Percentiles rank a stretch among this genome's conserved stretches.
These are phyloP conservation scores for Homalodisca vitripennis DNA, from an alignment of 1,140 invertebrate species.

Conservation along the genomic window DNA sequence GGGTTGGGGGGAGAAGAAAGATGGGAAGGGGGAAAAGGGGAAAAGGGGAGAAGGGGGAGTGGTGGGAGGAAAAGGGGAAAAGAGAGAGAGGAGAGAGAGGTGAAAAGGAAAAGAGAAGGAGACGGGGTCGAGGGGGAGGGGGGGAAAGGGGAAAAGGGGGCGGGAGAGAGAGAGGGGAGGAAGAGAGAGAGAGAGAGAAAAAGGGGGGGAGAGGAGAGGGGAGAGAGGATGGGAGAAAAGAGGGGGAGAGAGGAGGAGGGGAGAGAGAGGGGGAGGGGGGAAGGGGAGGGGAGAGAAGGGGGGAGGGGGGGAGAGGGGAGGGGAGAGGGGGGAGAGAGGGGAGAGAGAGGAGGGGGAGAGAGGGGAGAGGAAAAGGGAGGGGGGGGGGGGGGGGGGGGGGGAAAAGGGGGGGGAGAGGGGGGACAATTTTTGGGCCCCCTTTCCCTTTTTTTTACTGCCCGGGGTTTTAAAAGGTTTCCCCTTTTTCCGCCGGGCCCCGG, in stretches of 20 bases:
- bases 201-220: neutral
- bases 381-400: neutral
- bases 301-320: neutral
- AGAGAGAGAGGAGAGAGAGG: neutral
- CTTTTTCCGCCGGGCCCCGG: too few species aligned
- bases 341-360: neutral
- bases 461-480: too few species aligned
- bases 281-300: neutral
- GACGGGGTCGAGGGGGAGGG: neutral
- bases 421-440: too few species aligned
- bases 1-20: neutral
- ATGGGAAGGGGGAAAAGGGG: neutral
- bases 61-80: neutral
- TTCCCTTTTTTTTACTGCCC: too few species aligned
- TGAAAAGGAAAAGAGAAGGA: slow-evolving; percentile 10
- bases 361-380: neutral
- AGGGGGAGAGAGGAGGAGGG: neutral
- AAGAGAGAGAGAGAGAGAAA: neutral
- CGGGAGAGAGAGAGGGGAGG: neutral
- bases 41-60: neutral
- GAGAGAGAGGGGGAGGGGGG: neutral
- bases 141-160: neutral
- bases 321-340: neutral
- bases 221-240: neutral
- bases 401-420: too few species aligned